Evolutionary conservation across 2,113 vertebrate species (phyloP).

Genomic region (Opisthocomus hoazin): DNA sequence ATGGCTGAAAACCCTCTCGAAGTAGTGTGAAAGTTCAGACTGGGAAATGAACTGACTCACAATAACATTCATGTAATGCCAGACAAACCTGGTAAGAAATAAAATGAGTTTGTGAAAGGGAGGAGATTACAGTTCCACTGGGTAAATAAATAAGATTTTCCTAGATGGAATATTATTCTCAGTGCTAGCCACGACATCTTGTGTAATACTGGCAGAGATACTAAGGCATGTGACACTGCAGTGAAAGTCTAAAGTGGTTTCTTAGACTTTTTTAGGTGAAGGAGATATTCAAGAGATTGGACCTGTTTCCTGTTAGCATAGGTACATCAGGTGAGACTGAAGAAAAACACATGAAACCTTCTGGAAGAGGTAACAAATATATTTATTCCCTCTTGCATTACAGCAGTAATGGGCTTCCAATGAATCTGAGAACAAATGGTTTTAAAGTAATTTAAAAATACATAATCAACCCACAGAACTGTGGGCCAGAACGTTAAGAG

Average conservation of each 20-base stretch:
- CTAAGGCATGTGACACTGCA: not conserved
- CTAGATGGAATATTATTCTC: not conserved
- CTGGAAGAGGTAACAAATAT: not conserved
- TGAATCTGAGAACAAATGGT: not conserved
- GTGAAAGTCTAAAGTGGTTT: not conserved
- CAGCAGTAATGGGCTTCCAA: not conserved
- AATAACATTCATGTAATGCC: not conserved
- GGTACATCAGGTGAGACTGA: not conserved
- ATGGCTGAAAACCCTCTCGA: not conserved
- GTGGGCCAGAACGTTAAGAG: not conserved
- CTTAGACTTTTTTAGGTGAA: not conserved
- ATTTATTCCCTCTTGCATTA: not conserved
- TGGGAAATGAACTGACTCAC: not conserved
- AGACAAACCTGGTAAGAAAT: not conserved
- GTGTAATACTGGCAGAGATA: not conserved
- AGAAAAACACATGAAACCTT: not conserved
- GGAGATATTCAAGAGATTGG: not conserved
- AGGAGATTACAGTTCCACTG: not conserved
- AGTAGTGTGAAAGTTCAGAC: not conserved
- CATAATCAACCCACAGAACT: not conserved
- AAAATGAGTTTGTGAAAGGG: not conserved
- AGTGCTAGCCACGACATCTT: not conserved
- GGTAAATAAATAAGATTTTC: not conserved
- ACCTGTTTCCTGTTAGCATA: not conserved
- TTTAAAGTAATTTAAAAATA: not conserved